Evolutionary conservation across 2,797 vertebrate species (phyloP).

Genomic region (Cygnus olor): DNA sequence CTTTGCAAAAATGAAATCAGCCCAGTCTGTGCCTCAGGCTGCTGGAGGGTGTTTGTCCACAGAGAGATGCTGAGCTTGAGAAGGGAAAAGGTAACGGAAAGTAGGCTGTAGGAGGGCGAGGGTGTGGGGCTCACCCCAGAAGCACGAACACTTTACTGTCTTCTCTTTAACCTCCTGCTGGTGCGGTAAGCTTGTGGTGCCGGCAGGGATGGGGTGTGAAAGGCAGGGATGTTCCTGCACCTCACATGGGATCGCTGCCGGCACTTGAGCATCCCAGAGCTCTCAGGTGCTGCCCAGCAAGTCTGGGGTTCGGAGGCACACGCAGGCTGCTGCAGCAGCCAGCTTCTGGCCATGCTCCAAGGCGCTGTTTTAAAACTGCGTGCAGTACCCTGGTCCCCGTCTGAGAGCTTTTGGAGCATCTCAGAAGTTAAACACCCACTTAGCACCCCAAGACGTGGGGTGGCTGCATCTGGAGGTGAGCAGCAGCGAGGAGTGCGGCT

Average conservation of each 20-base stretch:
- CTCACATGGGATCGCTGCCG: no score
- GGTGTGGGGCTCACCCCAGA: not conserved
- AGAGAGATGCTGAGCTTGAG: not conserved
- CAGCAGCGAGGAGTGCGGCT: fast-evolving
- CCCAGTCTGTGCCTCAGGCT: not conserved
- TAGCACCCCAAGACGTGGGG: not conserved
- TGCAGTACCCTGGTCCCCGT: not conserved
- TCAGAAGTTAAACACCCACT: not conserved
- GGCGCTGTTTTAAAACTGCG: not conserved
- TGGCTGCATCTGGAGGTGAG: not conserved
- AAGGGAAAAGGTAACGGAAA: not conserved
- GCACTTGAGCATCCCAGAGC: not conserved
- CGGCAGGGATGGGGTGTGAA: not conserved
- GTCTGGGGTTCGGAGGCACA: no score
- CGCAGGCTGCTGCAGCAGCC: no score
- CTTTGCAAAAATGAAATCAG: not conserved
- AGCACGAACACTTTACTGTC: no score
- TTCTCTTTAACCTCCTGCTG: not conserved
- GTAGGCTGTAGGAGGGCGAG: no score
- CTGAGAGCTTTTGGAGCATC: not conserved
- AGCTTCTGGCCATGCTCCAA: not conserved
- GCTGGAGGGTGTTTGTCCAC: no score
- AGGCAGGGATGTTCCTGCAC: not conserved
- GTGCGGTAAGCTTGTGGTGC: not conserved
- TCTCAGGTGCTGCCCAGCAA: not conserved